phyloP scores from a whole-genome alignment of 2,113 vertebrate species.

The Anarhynchus alexandrinus region DNA sequence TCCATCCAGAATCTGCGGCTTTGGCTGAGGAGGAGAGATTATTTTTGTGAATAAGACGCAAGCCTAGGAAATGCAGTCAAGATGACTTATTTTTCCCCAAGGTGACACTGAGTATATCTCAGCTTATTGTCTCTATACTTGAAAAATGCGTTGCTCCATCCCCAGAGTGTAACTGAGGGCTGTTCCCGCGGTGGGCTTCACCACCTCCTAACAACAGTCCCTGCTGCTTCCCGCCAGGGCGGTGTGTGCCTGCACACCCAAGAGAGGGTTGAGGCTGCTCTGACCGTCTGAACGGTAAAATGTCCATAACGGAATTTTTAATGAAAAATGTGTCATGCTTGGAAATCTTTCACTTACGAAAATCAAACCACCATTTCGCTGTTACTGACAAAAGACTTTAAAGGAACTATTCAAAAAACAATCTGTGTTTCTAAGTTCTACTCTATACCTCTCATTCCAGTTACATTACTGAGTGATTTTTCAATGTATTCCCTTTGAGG shows the following conservation, averaged over 20 bases:
- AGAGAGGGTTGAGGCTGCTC: neutral
- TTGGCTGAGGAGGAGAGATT: neutral
- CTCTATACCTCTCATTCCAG: neutral
- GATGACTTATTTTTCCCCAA: neutral
- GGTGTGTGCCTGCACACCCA: accelerated
- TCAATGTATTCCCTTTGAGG: neutral
- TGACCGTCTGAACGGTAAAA: neutral
- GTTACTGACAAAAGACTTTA: neutral
- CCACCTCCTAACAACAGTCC: neutral
- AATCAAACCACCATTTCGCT: neutral
- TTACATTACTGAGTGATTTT: neutral
- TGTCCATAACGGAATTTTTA: neutral
- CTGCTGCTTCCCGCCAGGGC: neutral
- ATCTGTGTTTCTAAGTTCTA: neutral
- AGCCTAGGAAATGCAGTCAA: neutral
- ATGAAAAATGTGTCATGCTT: neutral
- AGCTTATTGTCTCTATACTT: neutral
- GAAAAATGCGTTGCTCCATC: neutral
- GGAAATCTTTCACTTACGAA: neutral
- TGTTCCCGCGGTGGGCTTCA: neutral
- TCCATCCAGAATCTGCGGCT: neutral
- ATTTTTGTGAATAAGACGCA: neutral
- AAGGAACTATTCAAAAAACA: neutral
- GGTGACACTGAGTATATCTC: neutral
- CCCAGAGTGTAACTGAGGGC: neutral